phyloP scores from a whole-genome alignment of 92 coral and sea anemone genomes.

The Phenganax subtilis region DNA sequence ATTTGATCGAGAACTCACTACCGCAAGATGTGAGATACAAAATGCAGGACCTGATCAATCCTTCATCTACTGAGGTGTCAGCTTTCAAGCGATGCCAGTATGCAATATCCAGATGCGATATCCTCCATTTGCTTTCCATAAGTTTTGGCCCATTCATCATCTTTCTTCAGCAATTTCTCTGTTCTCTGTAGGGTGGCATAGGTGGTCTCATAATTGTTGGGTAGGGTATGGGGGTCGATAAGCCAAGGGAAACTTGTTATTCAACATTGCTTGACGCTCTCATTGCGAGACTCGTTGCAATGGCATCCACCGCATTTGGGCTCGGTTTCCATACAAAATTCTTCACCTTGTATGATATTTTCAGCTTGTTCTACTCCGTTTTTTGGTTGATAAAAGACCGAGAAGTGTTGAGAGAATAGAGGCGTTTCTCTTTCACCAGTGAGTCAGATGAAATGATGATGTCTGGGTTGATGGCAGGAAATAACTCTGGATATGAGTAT shows the following conservation, averaged over 20 bases:
- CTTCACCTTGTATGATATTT: conserved; percentile 41
- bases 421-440: background rate
- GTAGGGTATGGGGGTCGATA: conserved; percentile 49
- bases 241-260: conserved; percentile 62
- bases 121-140: conserved; percentile 53
- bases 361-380: background rate
- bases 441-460: too few relatives aligned
- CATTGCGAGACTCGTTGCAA: background rate
- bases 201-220: conserved; percentile 52
- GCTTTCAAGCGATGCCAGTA: conserved; percentile 49
- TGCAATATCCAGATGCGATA: conserved; percentile 35
- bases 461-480: too few relatives aligned
- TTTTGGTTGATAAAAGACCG: background rate
- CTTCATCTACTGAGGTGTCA: conserved; percentile 40
- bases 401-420: background rate
- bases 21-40: conserved; percentile 58
- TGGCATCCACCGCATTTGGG: too few relatives aligned
- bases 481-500: conserved; percentile 42
- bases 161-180: conserved; percentile 49
- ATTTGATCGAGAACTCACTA: conserved; percentile 44
- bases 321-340: too few relatives aligned
- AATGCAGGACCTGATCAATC: conserved; percentile 48
- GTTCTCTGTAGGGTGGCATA: conserved; percentile 51
- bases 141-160: conserved; percentile 48
- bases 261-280: conserved; percentile 55